Conservation (phyloP, 1,140 invertebrate genomes). For the Chionoecetes opilio region DNA sequence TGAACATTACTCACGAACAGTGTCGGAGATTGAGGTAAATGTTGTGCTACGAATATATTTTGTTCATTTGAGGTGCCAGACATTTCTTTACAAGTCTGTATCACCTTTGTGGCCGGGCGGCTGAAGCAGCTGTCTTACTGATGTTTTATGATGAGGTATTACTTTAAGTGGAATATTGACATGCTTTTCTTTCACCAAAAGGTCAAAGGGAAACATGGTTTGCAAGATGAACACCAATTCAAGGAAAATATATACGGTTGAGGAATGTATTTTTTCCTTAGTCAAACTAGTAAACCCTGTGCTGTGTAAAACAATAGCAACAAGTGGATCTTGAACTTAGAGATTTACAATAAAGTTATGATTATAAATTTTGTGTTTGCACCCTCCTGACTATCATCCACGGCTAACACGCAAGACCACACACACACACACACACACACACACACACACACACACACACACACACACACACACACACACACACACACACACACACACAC, state of each 20-base stretch:
- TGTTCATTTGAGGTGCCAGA: too few relatives aligned
- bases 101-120: too few relatives aligned
- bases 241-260: too few relatives aligned
- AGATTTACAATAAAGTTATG: background rate
- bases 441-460: slow-evolving; percentile 8
- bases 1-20: background rate
- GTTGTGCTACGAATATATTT: background rate
- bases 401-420: background rate
- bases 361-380: background rate
- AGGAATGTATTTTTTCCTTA: too few relatives aligned
- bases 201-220: too few relatives aligned
- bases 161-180: too few relatives aligned
- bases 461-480: slow-evolving; percentile 27
- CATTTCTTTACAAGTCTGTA: too few relatives aligned
- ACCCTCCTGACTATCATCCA: background rate
- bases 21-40: background rate
- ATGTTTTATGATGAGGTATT: too few relatives aligned
- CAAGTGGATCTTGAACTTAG: background rate
- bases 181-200: too few relatives aligned
- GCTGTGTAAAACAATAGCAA: background rate
- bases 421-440: background rate
- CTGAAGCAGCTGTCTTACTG: too few relatives aligned
- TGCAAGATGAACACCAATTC: too few relatives aligned
- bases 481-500: slow-evolving; percentile 27
- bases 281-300: too few relatives aligned